These are phyloP conservation scores for Hydrochoerus hydrochaeris DNA, from an alignment of 2,113 vertebrate species.

Conservation along the genomic window DNA sequence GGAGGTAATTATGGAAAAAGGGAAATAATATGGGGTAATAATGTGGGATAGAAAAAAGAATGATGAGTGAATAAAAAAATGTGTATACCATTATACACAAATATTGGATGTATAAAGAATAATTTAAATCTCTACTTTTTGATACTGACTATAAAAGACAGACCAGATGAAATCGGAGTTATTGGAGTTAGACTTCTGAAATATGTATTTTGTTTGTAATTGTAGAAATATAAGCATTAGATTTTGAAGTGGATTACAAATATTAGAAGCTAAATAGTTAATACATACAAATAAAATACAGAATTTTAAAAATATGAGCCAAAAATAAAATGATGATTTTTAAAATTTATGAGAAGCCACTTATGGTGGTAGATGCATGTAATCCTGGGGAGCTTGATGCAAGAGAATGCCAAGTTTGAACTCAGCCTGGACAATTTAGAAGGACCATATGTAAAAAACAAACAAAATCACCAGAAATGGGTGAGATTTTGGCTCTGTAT, in stretches of 20 bases:
- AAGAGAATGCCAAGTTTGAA: not conserved
- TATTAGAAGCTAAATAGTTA: not conserved
- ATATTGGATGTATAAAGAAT: not conserved
- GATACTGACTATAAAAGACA: not conserved
- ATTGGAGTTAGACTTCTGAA: not conserved
- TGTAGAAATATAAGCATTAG: not conserved
- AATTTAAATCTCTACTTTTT: not conserved
- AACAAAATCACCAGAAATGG: not conserved
- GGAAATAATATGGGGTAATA: not conserved
- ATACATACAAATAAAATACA: not conserved
- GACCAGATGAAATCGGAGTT: not conserved
- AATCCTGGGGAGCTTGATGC: not conserved
- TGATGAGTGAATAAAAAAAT: not conserved
- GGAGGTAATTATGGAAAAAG: not conserved
- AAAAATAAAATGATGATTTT: not conserved
- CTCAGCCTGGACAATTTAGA: not conserved
- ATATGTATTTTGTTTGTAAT: not conserved
- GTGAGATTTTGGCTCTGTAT: not conserved
- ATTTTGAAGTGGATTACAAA: not conserved
- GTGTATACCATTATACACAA: not conserved
- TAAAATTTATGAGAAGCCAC: not conserved
- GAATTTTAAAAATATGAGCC: not conserved
- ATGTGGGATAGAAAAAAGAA: not conserved
- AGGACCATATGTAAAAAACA: not conserved
- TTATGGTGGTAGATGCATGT: not conserved